Conservation (phyloP, 2,888 invertebrate species). For the Acrocyrtus sp. region DNA sequence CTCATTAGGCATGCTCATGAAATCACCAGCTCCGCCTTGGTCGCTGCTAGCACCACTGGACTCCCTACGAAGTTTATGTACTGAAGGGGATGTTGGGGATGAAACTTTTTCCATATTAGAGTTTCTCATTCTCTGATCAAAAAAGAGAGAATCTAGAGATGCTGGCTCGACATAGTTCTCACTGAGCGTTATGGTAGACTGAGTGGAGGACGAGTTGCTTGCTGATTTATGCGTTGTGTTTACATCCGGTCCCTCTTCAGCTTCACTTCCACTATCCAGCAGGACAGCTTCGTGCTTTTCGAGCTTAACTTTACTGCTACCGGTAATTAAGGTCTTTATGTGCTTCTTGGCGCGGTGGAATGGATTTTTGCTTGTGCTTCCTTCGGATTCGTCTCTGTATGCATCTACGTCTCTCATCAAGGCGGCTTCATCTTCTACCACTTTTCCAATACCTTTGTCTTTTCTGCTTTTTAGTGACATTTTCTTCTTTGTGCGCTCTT, state of each 20-base stretch:
- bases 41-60: slow-evolving; percentile 45
- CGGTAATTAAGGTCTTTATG: slow-evolving; percentile 66
- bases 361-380: slow-evolving; percentile 64
- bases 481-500: slow-evolving; percentile 56
- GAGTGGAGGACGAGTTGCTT: slow-evolving; percentile 59
- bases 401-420: slow-evolving; percentile 25
- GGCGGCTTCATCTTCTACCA: slow-evolving; percentile 52
- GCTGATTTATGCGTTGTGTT: slow-evolving; percentile 51
- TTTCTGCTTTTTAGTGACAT: slow-evolving; percentile 54
- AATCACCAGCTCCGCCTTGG: slow-evolving; percentile 27
- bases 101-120: neutral
- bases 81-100: slow-evolving; percentile 10
- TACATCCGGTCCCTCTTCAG: slow-evolving; percentile 63
- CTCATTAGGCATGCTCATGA: slow-evolving; percentile 35
- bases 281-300: slow-evolving; percentile 62
- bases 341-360: slow-evolving; percentile 68
- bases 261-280: slow-evolving; percentile 65
- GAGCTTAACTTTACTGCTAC: slow-evolving; percentile 55
- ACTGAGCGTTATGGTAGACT: slow-evolving; percentile 48
- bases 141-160: slow-evolving; percentile 20
- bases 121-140: slow-evolving; percentile 10
- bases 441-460: slow-evolving; percentile 51
- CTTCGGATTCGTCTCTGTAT: slow-evolving; percentile 39
- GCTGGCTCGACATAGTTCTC: slow-evolving; percentile 28
- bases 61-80: slow-evolving; percentile 28